phyloP scores from a whole-genome alignment of 1,140 invertebrate genomes.

The Scaptomyza hsui region DNA sequence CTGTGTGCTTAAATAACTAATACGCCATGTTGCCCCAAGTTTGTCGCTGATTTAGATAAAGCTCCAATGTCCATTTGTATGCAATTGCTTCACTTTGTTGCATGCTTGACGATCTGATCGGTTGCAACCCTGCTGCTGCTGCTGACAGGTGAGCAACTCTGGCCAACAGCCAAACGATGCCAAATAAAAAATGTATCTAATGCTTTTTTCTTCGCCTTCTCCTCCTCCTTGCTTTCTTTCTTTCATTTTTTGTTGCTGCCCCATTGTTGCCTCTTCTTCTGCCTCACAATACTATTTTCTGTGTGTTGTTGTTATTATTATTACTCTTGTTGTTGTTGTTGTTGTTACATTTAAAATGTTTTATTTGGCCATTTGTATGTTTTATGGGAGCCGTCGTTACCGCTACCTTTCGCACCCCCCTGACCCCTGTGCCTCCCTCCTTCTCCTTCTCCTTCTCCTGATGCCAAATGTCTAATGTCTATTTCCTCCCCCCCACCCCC shows the following conservation, averaged over 20 bases:
- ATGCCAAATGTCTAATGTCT: neutral
- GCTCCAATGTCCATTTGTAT: too few relatives aligned
- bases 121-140: too few relatives aligned
- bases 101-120: too few relatives aligned
- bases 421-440: neutral
- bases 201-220: too few relatives aligned
- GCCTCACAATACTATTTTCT: conserved; percentile 71
- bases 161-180: too few relatives aligned
- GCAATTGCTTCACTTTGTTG: neutral
- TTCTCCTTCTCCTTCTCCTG: too few relatives aligned
- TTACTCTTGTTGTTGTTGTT: conserved; percentile 48
- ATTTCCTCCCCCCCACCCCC: neutral
- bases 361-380: conserved; percentile 83
- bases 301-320: conserved; percentile 34
- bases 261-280: conserved; percentile 31
- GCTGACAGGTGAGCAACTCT: too few relatives aligned
- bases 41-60: neutral
- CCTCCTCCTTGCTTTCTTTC: neutral
- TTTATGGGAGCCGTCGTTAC: conserved; percentile 78
- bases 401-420: conserved; percentile 27
- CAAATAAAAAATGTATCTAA: too few relatives aligned
- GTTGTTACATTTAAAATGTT: conserved; percentile 82
- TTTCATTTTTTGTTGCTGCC: conserved; percentile 14
- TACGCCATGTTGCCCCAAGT: conserved; percentile 12
- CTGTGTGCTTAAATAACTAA: conserved; percentile 3